Percentiles rank a stretch among this genome's conserved stretches.
These are phyloP conservation scores for Laothoe populi DNA, from an alignment of 2,888 invertebrate genomes.

Conservation along the genomic window DNA sequence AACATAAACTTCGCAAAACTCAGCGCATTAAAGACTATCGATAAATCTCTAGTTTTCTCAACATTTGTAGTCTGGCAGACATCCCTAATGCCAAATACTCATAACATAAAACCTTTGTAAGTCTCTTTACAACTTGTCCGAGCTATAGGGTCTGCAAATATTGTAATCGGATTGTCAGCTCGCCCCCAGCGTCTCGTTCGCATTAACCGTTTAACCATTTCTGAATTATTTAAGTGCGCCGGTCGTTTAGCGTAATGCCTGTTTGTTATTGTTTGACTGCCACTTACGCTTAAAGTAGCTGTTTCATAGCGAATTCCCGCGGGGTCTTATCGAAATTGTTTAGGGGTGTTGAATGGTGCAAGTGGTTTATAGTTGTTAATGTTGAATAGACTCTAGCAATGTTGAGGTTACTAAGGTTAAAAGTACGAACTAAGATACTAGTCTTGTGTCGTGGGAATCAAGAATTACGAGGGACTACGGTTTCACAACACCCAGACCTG, in stretches of 20 bases:
- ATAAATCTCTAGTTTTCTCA: not conserved
- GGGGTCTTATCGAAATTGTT: slow-evolving; percentile 21
- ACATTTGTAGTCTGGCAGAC: slow-evolving; percentile 42
- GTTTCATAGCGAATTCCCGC: slow-evolving; percentile 18
- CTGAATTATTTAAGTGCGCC: slow-evolving; percentile 55
- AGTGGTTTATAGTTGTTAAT: slow-evolving; percentile 1
- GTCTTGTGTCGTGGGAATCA: too few species aligned
- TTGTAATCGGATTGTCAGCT: slow-evolving; percentile 57
- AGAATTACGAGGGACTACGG: too few species aligned
- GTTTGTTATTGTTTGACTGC: slow-evolving; percentile 51
- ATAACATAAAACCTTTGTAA: slow-evolving; percentile 44
- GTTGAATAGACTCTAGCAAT: slow-evolving; percentile 1
- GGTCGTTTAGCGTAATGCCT: slow-evolving; percentile 52
- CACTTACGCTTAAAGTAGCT: slow-evolving; percentile 35
- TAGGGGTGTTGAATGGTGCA: slow-evolving; percentile 10
- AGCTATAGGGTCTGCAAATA: slow-evolving; percentile 51
- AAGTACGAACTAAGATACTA: too few species aligned
- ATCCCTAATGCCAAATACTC: slow-evolving; percentile 41
- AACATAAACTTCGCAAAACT: not conserved
- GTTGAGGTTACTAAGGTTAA: too few species aligned
- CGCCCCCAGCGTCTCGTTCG: slow-evolving; percentile 24
- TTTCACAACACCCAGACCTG: too few species aligned
- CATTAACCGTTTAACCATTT: slow-evolving; percentile 36
- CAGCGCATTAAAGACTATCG: not conserved
- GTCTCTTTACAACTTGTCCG: slow-evolving; percentile 40